Evolutionary conservation across 2,113 vertebrate species (phyloP).

Genomic region (Strigops habroptila): DNA sequence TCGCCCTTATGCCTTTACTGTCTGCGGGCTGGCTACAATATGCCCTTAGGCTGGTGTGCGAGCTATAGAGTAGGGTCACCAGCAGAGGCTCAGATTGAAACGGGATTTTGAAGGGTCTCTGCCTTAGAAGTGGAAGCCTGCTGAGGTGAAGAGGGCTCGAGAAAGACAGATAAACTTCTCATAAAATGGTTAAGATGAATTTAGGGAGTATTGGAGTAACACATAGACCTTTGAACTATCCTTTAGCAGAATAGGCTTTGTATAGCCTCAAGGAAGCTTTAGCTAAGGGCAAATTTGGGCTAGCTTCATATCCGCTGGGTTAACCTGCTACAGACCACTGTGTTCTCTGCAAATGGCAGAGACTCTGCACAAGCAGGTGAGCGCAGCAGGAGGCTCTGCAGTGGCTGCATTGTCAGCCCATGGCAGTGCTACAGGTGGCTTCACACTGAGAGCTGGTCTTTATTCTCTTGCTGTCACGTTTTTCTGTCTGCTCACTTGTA

Average conservation of each 20-base stretch:
- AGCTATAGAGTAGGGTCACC: background rate
- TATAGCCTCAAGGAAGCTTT: background rate
- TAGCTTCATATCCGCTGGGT: rapidly evolving
- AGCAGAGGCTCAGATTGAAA: background rate
- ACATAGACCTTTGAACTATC: background rate
- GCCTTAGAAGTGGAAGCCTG: background rate
- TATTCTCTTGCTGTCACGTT: background rate
- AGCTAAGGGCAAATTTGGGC: background rate
- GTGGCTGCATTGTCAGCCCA: background rate
- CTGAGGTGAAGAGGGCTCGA: background rate
- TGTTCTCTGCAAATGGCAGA: background rate
- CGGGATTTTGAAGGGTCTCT: background rate
- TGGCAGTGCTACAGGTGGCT: background rate
- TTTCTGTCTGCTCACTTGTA: background rate
- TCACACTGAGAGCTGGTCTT: background rate
- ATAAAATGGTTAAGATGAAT: background rate
- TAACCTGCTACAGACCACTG: background rate
- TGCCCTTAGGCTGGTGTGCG: background rate
- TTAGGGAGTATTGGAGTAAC: background rate
- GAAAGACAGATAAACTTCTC: background rate
- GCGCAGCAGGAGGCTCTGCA: background rate
- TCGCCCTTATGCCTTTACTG: background rate
- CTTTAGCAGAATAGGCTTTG: background rate
- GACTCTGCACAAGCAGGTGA: background rate
- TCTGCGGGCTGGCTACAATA: background rate